Percentiles rank a stretch among this genome's conserved stretches.
phyloP scores from a whole-genome alignment of 1,140 invertebrate genomes.

The Drosophila nikananu region DNA sequence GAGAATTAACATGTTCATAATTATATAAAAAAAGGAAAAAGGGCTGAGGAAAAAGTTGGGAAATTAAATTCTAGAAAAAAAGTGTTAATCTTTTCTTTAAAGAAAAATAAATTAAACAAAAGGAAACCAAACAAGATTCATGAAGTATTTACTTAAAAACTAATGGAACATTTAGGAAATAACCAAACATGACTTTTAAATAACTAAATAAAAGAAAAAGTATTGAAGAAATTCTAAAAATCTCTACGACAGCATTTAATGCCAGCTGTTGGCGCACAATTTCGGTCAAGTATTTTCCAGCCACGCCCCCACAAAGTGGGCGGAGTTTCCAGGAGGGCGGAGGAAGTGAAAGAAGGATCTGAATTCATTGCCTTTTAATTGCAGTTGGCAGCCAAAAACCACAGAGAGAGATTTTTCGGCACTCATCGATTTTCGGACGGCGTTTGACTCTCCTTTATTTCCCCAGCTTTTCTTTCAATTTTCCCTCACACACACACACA shows the following conservation, averaged over 20 bases:
- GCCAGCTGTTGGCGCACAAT: constrained; percentile 77
- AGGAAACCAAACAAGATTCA: background rate
- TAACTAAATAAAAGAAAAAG: constrained; percentile 40
- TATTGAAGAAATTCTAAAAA: background rate
- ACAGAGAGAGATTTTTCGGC: constrained; percentile 60
- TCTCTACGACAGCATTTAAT: constrained; percentile 39
- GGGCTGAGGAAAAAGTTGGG: constrained; percentile 6
- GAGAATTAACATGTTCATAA: constrained; percentile 80
- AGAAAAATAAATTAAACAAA: background rate
- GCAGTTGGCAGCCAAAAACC: constrained; percentile 73
- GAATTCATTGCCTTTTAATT: constrained; percentile 83
- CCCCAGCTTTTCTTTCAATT: constrained; percentile 20
- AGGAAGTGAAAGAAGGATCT: constrained; percentile 25
- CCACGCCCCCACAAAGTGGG: constrained; percentile 41
- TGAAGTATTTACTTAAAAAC: background rate
- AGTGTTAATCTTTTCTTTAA: constrained; percentile 8
- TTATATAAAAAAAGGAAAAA: constrained; percentile 62
- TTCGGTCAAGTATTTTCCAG: constrained; percentile 71
- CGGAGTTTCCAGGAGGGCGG: background rate
- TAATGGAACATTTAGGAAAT: constrained; percentile 19
- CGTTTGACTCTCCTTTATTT: constrained; percentile 19
- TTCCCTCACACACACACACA: constrained; percentile 14
- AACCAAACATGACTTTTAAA: constrained; percentile 20
- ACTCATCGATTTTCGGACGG: constrained; percentile 35
- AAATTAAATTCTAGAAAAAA: constrained; percentile 21